Evolutionary conservation across 2,797 vertebrate genomes (phyloP).

Genomic region (Momotus momota): DNA sequence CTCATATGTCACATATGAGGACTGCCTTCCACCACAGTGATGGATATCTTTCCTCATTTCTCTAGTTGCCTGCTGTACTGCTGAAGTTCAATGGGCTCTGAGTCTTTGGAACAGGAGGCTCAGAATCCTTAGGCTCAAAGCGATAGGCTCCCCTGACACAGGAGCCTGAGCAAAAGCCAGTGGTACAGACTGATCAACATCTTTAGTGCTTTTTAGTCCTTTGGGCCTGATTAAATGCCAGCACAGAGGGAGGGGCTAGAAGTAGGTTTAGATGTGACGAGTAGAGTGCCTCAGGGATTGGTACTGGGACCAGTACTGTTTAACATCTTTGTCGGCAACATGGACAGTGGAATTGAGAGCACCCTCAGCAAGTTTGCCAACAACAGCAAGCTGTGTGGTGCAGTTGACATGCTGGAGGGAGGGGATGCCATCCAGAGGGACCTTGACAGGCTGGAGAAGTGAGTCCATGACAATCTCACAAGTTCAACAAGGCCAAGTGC

Average conservation of each 20-base stretch:
- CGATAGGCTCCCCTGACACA: not conserved
- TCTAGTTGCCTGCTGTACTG: not conserved
- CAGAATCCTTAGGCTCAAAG: not conserved
- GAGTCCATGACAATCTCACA: too few species aligned
- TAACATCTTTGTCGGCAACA: not conserved
- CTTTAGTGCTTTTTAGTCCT: not conserved
- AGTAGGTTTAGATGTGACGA: not conserved
- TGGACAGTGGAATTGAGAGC: not conserved
- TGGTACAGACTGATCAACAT: not conserved
- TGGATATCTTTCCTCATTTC: not conserved
- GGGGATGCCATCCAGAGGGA: not conserved
- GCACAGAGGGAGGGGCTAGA: not conserved
- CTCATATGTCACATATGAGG: fast-evolving
- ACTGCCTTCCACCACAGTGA: fast-evolving
- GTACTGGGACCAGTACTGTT: not conserved
- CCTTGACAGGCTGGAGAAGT: too few species aligned
- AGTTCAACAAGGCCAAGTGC: too few species aligned
- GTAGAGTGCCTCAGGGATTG: not conserved
- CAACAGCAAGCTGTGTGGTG: too few species aligned
- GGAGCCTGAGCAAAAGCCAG: not conserved
- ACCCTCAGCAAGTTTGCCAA: not conserved
- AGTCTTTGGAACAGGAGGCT: not conserved
- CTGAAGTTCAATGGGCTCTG: not conserved
- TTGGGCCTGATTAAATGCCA: not conserved
- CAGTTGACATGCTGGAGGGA: not conserved